These are phyloP conservation scores for Malurus splendens DNA, from an alignment of 2,797 vertebrate genomes.

Conservation along the genomic window DNA sequence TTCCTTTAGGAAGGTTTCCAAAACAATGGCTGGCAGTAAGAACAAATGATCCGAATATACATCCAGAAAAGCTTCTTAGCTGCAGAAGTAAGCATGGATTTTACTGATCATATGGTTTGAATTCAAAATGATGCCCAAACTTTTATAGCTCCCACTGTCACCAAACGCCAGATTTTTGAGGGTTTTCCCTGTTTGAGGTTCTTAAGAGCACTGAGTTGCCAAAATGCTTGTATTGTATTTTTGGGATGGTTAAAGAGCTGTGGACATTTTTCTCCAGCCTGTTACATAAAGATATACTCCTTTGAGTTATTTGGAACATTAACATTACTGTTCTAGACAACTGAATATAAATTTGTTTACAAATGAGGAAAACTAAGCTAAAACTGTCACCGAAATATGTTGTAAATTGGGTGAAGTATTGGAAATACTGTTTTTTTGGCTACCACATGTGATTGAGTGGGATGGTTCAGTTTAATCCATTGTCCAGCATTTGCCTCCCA, in stretches of 20 bases:
- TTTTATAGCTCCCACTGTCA: conserved; percentile 3
- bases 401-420: neutral
- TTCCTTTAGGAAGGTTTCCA: conserved; percentile 36
- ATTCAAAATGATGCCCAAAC: conserved; percentile 12
- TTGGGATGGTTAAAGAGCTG: neutral
- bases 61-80: conserved; percentile 2
- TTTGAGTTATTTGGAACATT: neutral
- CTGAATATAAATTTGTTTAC: neutral
- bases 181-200: neutral
- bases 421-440: neutral
- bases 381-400: neutral
- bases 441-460: neutral
- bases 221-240: neutral
- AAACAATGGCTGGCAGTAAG: conserved; percentile 31
- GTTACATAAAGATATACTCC: neutral
- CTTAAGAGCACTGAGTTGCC: neutral
- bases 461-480: neutral
- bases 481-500: neutral
- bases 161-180: neutral
- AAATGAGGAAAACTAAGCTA: neutral
- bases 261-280: neutral
- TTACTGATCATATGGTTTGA: conserved; percentile 37
- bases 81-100: neutral
- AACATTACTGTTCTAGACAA: neutral
- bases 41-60: neutral